Evolutionary conservation across 2,797 vertebrate species (phyloP), one percentile per base, ranked within the genome.

Genomic region (Distichodus sexfasciatus): DNA sequence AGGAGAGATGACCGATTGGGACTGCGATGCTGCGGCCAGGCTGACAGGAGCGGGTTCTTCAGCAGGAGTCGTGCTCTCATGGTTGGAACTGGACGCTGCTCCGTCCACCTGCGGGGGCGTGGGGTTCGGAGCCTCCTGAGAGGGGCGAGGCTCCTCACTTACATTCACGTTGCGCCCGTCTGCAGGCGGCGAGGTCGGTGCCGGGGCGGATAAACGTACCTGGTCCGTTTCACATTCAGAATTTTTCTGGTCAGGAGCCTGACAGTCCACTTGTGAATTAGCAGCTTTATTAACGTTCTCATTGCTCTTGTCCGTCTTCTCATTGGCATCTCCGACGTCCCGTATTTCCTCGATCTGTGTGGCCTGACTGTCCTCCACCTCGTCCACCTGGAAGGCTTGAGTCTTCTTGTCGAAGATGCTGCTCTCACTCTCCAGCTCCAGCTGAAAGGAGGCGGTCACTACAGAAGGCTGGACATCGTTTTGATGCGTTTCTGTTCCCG

Each of bases 361-460:
- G 46, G 83, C 87, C 83, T 94, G 90, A 15, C 87, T 90, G 53
- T 91, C 91, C n/a, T 92, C 92, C 11, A 91, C 91, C n/a, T 92
- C 92, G 11, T 72, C 81, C 9, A 76, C 62, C 23, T 58, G 73
- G 11, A 76, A 76, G 46, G 14, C 36, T 17, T 55, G 89, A 43
- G 57, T 67, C 43, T 79, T 74, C 69, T 69, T 46, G 59, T 78
- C 68, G 43, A 74, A 78, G 83, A 80, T 29, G 66, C 85, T 85
- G 71, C 71, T 78, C 4, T 91, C 90, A 11, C 90, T 92, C 76
- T 83, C 82, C 11, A 98, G 90, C 72, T 87, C 79, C 81, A 98
- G 74, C 36, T 88, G 79, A 72, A 91, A 91, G 26, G 86, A 81
- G 4, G 87, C 85, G 0, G 79, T 81, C 28, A 80, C 79, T 10